Conservation (phyloP, 2,888 invertebrate species). For the Helleia helle region DNA sequence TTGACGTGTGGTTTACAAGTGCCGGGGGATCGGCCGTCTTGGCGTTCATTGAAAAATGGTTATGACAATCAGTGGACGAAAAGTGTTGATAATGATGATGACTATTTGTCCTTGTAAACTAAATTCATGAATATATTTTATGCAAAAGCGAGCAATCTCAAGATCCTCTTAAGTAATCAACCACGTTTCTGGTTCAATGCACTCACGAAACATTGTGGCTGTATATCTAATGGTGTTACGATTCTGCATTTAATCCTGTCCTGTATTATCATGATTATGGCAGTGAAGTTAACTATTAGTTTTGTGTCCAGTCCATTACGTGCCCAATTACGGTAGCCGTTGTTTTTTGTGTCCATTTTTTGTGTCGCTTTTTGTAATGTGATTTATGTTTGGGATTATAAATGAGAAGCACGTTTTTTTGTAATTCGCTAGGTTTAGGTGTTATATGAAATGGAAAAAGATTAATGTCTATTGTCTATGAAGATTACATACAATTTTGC, state of each 20-base stretch:
- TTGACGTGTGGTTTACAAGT: too few species aligned
- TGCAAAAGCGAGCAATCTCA: constrained; percentile 42
- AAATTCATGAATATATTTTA: too few species aligned
- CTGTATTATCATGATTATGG: constrained; percentile 39
- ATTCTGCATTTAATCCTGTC: constrained; percentile 53
- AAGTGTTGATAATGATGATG: too few species aligned
- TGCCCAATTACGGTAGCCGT: constrained; percentile 1
- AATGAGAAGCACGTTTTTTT: background rate
- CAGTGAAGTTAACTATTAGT: constrained; percentile 25
- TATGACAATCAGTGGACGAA: too few species aligned
- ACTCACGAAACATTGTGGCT: constrained; percentile 60
- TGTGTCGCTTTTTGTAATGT: background rate
- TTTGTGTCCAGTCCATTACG: constrained; percentile 12
- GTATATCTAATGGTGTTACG: constrained; percentile 50
- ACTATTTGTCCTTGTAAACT: too few species aligned
- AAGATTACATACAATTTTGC: too few species aligned
- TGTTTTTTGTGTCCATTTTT: background rate
- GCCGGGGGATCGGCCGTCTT: too few species aligned
- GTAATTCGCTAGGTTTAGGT: constrained; percentile 1
- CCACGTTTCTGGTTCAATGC: constrained; percentile 70
- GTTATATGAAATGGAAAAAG: too few species aligned
- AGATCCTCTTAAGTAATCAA: constrained; percentile 61
- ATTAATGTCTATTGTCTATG: background rate
- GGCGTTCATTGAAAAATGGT: too few species aligned
- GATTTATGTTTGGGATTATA: background rate